Base-by-base conservation (phyloP, 1,140 invertebrate genomes). In the Ruditapes philippinarum region DNA sequence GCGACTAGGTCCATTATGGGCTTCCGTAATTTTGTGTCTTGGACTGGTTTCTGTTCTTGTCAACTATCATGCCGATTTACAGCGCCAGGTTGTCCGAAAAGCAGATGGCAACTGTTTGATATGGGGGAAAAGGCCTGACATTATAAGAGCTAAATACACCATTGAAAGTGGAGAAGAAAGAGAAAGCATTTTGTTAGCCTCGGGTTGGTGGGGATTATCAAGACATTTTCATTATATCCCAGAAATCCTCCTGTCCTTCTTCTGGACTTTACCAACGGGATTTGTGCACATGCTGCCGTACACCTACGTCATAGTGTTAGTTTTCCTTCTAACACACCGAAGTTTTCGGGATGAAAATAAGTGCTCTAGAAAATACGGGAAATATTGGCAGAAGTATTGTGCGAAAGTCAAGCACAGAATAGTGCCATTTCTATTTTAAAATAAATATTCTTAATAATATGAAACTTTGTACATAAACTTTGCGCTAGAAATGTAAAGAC, bases 211-310 rank as follows among this genome's bases (percentile, higher is more conserved):
- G 97, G 97, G 97, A 42, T 76, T 97, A 0, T 96, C 96, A 19
- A 94, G 97, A 4, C 97, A 97, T 93, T 96, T 97, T 42, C 97
- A 97, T 92, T 97, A 97, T 91, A 94, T 96, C 12, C 97, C 97
- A 74, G 97, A 97, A 94, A 91, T 97, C 4, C 31, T 96, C 19
- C 91, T 96, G 1, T 95, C 96, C 0, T 94, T 97, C 28, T 94
- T 92, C 70, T 97, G 97, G 97, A 96, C 95, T 80, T 88, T 96
- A 5, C 96, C 96, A 2, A 93, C 94, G 14, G 95, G 96, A 7
- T 95, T 96, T 76, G 91, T 95, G 5, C 93, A 95, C 79, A 49
- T 97, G 1, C 95, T 95, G 93, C 96, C 97, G 1, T 97, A 97
- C 89, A 91, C 96, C 2, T 97, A 97, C 92, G 91, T 96, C 76